Conservation (phyloP, 2,797 vertebrate genomes). For the Valencia hispanica region DNA sequence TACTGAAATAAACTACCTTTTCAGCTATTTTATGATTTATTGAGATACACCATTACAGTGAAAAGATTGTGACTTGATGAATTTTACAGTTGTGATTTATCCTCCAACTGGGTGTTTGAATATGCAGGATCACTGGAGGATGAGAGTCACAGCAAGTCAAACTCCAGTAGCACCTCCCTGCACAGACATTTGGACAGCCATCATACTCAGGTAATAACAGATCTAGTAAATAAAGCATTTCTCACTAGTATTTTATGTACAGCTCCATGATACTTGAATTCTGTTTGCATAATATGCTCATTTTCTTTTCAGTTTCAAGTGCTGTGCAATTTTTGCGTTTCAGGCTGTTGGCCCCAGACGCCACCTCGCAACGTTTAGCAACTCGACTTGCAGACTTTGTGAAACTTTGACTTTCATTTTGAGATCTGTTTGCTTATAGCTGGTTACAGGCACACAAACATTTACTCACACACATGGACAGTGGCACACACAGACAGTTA, state of each 20-base stretch:
- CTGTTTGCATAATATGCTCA: not conserved
- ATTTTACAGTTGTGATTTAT: slow-evolving; percentile 1
- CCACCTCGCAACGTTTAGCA: not conserved
- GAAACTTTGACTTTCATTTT: slow-evolving; percentile 1
- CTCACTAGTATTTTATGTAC: not conserved
- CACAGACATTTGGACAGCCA: slow-evolving; percentile 91
- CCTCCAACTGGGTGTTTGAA: not conserved
- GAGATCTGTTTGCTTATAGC: slow-evolving; percentile 12
- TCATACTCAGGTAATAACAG: slow-evolving; percentile 88
- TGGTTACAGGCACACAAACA: not conserved
- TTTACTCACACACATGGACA: slow-evolving; percentile 16
- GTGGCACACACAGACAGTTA: slow-evolving; percentile 6
- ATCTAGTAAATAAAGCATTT: not conserved
- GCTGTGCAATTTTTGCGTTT: not conserved
- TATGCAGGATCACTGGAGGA: slow-evolving; percentile 86
- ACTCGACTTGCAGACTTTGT: not conserved
- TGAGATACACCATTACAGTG: not conserved
- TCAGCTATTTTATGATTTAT: not conserved
- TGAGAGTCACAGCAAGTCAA: slow-evolving; percentile 85
- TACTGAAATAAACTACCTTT: not conserved
- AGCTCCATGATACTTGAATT: not conserved
- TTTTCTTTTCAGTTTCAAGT: not conserved
- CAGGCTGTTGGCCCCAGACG: not conserved
- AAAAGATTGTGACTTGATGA: not conserved
- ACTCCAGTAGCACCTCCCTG: slow-evolving; percentile 77